Base-by-base conservation (phyloP, 2,888 invertebrate genomes). In the Ectobius pallidus region DNA sequence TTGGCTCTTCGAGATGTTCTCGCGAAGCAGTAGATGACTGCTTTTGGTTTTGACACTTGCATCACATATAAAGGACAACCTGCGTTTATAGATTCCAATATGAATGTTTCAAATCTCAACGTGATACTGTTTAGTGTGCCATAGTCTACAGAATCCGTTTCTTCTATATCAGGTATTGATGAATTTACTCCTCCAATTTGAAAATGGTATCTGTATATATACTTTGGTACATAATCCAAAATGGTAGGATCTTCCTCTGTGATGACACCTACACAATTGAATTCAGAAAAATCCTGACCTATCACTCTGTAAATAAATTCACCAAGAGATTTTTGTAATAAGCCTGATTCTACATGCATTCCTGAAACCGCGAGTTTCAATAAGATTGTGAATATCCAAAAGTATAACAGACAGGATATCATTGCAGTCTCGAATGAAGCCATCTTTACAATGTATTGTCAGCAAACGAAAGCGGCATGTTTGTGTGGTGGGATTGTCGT, bases 41-140 rank as follows among this genome's bases (percentile, higher is more conserved):
- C 46, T 30, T 25, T 46, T 25, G 65, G 65, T n/a, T 65, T 65
- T 6, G 65, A 65, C n/a, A 65, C 65, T 30, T 65, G 65, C 16
- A 65, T 65, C n/a, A 65, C 27, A 46, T 65, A 65, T 1, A 25
- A 7, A 27, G 46, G 46, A 39, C 65, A 65, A n/a, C 46, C 65
- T 1, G 22, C 25, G 46, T 65, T 30, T 18, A 65, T 14, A 65
- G 65, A 44, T n/a, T 65, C 44, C 4, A 65, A 25, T 11, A 65
- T 9, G 1, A 65, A 20, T n/a, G 6, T 27, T 25, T 65, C 65
- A 27, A 65, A 65, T 25, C 3, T 25, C 25, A 27, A 18, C 11
- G 65, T 65, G 1, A 25, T 44, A 65, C 18, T 46, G 27, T 27
- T 65, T 34, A 65, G 11, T 6, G 27, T 30, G 25, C 18, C 25